phyloP scores from a whole-genome alignment of 2,888 invertebrate species.

The Ommatoiulus sabulosus region DNA sequence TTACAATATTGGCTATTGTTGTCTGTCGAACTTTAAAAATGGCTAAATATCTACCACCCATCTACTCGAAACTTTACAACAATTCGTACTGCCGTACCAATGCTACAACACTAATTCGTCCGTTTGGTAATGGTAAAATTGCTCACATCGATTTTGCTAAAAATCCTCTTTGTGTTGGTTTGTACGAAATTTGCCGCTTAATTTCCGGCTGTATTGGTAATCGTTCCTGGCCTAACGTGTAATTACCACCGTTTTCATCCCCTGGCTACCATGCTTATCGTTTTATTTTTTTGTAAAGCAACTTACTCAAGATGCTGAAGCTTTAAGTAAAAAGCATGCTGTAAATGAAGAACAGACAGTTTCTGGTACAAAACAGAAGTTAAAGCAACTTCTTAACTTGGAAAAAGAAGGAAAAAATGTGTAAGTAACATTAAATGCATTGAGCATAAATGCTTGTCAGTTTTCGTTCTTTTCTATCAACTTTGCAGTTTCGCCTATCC shows the following conservation, averaged over 20 bases:
- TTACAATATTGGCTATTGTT: no score
- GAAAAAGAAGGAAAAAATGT: neutral
- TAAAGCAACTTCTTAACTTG: neutral
- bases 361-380: neutral
- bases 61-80: neutral
- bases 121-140: conserved; percentile 10
- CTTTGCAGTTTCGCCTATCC: neutral
- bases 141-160: neutral
- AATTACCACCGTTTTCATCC: neutral
- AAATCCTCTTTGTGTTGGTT: neutral
- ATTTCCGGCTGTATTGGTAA: no score
- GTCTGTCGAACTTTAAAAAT: neutral
- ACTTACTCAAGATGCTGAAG: conserved; percentile 12
- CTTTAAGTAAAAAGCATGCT: neutral
- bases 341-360: neutral
- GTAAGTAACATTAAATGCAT: neutral
- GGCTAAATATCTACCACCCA: neutral
- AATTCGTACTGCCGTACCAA: neutral
- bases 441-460: neutral
- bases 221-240: no score
- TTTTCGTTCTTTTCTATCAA: neutral
- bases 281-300: conserved; percentile 33
- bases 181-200: neutral
- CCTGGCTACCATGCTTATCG: neutral
- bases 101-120: neutral